Base-by-base conservation (phyloP, 1,140 invertebrate genomes). In the Trichomalopsis sarcophagae region DNA sequence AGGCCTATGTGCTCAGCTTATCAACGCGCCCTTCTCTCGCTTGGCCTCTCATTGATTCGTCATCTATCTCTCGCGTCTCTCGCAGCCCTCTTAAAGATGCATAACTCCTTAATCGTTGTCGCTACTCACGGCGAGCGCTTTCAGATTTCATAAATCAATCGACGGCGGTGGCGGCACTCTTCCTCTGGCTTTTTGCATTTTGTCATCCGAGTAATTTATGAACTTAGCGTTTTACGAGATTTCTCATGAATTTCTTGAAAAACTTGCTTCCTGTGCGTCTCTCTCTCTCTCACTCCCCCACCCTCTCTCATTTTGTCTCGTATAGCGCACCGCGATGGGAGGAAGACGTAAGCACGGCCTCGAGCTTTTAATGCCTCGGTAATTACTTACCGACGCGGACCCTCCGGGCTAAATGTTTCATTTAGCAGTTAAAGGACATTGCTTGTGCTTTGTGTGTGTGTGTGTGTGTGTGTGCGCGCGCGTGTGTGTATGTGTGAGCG, bases 361-460 rank as follows among this genome's bases (percentile, higher is more conserved):
- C 77, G 47, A 75, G 81, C 83, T 86, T 89, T 88, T 88, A 90
- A 89, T 89, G 87, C 87, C 36, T 86, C 74, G 76, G 76, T 90
- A 89, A 90, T 90, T 89, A 88, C 89, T 89, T 89, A 89, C 69
- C 89, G 87, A 68, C 87, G 89, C 81, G 89, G 86, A 82, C 88
- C 89, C 81, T 76, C 88, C 86, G 5, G 88, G 88, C 80, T 87
- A 88, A 87, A 89, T 88, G 89, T 89, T 89, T 89, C 88, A 88
- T 89, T 86, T 86, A 66, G 82, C 84, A 84, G 44, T 77, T 55
- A 84, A 80, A 80, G 83, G 83, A 84, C 83, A 80, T 69, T 69
- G 81, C 17, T 44, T 1, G 7, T 11, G 40, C 40, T 44, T 9
- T 44, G 40, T 36, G 5, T 36, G 40, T 44, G 40, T 44, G 10